Percentiles rank a stretch among this genome's conserved stretches.
Evolutionary conservation across 2,113 vertebrate genomes (phyloP).

Genomic region (Cynopterus brachyotis): DNA sequence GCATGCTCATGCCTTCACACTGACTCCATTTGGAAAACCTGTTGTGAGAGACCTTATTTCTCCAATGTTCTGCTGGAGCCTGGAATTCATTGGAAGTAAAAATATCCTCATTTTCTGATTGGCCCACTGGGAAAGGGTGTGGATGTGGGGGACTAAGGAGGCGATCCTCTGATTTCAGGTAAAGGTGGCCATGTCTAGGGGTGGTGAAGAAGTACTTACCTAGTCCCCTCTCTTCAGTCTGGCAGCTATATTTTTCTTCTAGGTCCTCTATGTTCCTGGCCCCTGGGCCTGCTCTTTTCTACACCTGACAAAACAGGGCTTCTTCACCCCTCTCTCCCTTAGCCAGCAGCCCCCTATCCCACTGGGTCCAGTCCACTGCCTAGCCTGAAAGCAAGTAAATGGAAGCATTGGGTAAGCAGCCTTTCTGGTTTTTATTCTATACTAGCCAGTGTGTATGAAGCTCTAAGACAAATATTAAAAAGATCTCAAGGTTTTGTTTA

Average conservation of each 20-base stretch:
- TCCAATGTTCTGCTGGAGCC: not conserved
- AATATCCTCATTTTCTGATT: not conserved
- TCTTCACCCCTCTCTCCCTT: not conserved
- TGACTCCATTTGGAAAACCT: not conserved
- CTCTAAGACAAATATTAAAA: not conserved
- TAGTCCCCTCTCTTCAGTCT: not conserved
- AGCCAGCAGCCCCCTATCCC: not conserved
- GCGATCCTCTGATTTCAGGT: not conserved
- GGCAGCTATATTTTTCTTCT: not conserved
- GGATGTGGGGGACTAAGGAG: not conserved
- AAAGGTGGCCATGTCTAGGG: not conserved
- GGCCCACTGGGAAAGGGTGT: not conserved
- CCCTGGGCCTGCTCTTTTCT: not conserved
- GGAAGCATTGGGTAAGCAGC: not conserved
- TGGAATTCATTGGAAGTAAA: constrained; percentile 5
- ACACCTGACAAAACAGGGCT: not conserved
- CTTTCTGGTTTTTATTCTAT: not conserved
- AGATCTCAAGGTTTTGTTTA: not conserved
- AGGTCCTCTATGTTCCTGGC: not conserved
- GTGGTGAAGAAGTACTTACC: not conserved
- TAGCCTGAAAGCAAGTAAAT: not conserved
- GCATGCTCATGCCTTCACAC: not conserved
- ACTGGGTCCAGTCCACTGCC: not conserved
- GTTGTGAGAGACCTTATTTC: not conserved
- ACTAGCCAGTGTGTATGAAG: not conserved